Evolutionary conservation across 2,797 vertebrate genomes (phyloP), one percentile per base, ranked within the genome.

Genomic region (Pachyuromys duprasi): DNA sequence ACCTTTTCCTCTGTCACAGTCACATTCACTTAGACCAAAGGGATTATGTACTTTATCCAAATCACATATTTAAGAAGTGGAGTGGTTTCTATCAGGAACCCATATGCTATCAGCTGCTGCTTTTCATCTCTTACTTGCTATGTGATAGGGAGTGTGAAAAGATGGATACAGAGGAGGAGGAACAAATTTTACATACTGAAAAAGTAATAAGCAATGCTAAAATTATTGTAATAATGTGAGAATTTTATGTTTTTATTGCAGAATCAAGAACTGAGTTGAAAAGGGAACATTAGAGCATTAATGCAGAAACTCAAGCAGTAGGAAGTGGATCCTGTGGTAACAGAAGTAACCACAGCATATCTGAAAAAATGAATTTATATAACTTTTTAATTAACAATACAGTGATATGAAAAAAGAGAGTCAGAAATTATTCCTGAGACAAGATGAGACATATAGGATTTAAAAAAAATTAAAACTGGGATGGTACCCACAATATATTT

Each of bases 261-360:
- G 3, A 20, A 15, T 63, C 8, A 28, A 24, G 31, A 88, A 79
- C 0, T 84, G 33, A 67, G 8, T 55, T 0, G 2, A 42, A 6
- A 20, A 55, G 55, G 39, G 20, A 2, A 70, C 2, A 39, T 75
- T 0, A 42, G 49, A 45, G 70, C 18, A 2, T 0, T 33, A 2
- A 8, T 20, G 8, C 31, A 69, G 3, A 78, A 78, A 57, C 20
- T 79, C 49, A n/a, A 55, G 8, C 75, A 78, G 53, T 53, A 69
- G 1, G 18, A 7, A 86, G 60, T 26, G 4, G 14, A 69, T 5
- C 5, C 20, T 86, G n/a, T 75, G 62, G 14, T 55, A 14, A 80
- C 60, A 17, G 20, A n/a, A 86, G n/a, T 4, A 72, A 28, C 28
- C 22, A 28, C 2, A 28, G 42, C 2, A 14, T 84, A 84, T 28